A percentile compares a stretch with the other conserved stretches of the same genome.
phyloP scores from a whole-genome alignment of 2,113 vertebrate species.

The Halichoerus grypus region DNA sequence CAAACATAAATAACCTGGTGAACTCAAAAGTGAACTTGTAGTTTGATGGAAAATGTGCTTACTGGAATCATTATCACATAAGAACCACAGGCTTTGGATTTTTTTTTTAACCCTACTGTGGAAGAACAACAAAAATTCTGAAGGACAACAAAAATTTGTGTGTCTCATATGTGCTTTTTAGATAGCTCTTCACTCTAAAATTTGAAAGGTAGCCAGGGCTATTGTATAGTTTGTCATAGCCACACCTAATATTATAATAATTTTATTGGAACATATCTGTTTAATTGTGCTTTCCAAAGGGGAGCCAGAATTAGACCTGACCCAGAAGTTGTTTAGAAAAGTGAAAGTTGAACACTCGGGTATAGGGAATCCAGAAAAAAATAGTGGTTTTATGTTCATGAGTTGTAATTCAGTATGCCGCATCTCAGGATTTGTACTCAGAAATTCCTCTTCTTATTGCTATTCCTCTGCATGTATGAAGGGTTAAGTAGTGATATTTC shows the following conservation, averaged over 20 bases:
- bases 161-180: not conserved
- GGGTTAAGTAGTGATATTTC: not conserved
- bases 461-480: not conserved
- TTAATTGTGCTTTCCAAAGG: not conserved
- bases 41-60: not conserved
- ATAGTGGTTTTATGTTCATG: not conserved
- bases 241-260: not conserved
- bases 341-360: not conserved
- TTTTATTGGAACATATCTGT: not conserved
- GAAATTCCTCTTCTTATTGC: not conserved
- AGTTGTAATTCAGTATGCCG: not conserved
- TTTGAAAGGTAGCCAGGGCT: not conserved
- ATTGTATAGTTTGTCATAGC: not conserved
- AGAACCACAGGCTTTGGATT: not conserved
- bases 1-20: not conserved
- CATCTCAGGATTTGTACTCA: not conserved
- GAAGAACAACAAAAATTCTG: not conserved
- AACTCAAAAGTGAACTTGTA: not conserved
- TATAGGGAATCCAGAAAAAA: slow-evolving; percentile 4
- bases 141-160: not conserved
- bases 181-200: not conserved
- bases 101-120: not conserved
- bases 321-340: not conserved
- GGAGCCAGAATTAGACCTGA: not conserved
- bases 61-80: not conserved